phyloP scores from a whole-genome alignment of 2,797 vertebrate genomes.

The Dendrocincla fuliginosa region DNA sequence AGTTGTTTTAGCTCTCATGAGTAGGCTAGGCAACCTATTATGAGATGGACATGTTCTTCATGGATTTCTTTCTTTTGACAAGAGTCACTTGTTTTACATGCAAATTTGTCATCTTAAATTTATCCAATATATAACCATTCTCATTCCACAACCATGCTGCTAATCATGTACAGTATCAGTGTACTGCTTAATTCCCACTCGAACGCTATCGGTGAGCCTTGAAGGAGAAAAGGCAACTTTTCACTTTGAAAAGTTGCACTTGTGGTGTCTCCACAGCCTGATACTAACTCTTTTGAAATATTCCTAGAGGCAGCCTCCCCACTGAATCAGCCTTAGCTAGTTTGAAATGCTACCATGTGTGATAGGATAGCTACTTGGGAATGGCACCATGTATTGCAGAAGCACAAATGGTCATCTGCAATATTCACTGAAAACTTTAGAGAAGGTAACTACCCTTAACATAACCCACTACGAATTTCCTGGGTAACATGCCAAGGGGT shows the following conservation, averaged over 20 bases:
- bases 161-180: neutral
- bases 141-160: neutral
- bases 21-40: neutral
- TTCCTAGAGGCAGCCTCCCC: neutral
- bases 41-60: neutral
- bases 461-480: neutral
- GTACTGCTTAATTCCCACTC: neutral
- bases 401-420: neutral
- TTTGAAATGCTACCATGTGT: neutral
- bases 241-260: constrained; percentile 10
- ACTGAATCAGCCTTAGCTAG: neutral
- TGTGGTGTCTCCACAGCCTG: neutral
- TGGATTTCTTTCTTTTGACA: constrained; percentile 5
- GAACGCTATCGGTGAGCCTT: neutral
- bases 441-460: neutral
- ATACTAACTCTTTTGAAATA: neutral
- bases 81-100: neutral
- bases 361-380: neutral
- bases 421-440: neutral
- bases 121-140: neutral
- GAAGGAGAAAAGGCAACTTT: constrained; percentile 5
- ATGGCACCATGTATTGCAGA: neutral
- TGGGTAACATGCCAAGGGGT: neutral
- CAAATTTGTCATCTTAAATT: constrained; percentile 16
- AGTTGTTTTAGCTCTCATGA: neutral